These are phyloP conservation scores for Oryzias woworae DNA, from an alignment of 2,113 vertebrate genomes.

Conservation along the genomic window DNA sequence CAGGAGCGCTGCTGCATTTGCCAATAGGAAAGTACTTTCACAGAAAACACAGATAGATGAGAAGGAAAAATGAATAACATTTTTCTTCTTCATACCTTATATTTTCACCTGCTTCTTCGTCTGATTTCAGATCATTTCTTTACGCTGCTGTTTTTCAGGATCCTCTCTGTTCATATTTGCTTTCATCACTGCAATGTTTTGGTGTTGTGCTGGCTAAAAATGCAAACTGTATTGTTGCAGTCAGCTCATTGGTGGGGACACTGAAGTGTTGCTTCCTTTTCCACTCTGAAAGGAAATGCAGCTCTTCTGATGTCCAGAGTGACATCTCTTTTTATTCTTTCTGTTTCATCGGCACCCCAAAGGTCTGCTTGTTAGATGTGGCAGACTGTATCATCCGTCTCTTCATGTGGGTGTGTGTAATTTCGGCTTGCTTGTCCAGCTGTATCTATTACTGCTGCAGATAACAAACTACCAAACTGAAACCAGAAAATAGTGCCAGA, in stretches of 20 bases:
- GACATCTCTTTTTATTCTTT: slow-evolving; percentile 20
- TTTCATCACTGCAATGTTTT: slow-evolving; percentile 1
- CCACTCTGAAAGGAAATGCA: slow-evolving; percentile 27
- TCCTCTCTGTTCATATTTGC: slow-evolving; percentile 2
- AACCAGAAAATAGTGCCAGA: too few relatives aligned
- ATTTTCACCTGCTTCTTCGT: slow-evolving; percentile 15
- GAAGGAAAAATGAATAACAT: slow-evolving; percentile 61
- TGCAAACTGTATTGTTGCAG: background rate
- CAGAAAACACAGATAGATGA: slow-evolving; percentile 69
- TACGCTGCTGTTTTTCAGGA: background rate
- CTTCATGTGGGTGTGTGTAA: slow-evolving; percentile 12
- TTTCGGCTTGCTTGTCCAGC: slow-evolving; percentile 29
- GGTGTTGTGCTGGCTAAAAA: background rate
- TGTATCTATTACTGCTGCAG: slow-evolving; percentile 10
- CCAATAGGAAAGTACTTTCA: slow-evolving; percentile 74
- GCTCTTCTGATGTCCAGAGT: slow-evolving; percentile 40
- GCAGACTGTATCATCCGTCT: slow-evolving; percentile 28
- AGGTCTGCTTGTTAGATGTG: slow-evolving; percentile 41
- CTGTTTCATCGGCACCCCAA: slow-evolving; percentile 37
- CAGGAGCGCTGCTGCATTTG: slow-evolving; percentile 62
- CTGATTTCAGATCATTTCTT: slow-evolving; percentile 15
- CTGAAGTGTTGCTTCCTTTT: slow-evolving; percentile 25
- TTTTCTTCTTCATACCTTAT: slow-evolving; percentile 34
- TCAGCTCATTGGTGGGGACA: background rate
- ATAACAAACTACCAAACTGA: slow-evolving; percentile 6